Percentiles rank a stretch among this genome's conserved stretches.
phyloP scores from a whole-genome alignment of 2,797 vertebrate genomes.

The Alca torda region DNA sequence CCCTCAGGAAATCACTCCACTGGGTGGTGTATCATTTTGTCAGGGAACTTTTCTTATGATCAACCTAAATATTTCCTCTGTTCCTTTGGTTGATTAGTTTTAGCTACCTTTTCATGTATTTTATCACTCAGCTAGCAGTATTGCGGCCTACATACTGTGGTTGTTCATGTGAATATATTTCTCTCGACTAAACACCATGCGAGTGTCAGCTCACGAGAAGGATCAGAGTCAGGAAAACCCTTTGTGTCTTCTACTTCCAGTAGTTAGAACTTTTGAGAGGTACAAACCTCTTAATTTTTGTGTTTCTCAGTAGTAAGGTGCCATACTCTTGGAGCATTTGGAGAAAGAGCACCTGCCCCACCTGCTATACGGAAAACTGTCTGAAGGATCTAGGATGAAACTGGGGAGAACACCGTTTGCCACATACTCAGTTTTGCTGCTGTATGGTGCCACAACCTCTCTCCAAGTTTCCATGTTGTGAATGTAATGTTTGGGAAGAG shows the following conservation, averaged over 20 bases:
- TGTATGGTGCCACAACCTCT: neutral
- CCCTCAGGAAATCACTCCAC: neutral
- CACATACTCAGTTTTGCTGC: neutral
- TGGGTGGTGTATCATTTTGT: neutral
- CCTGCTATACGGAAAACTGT: neutral
- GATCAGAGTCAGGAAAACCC: neutral
- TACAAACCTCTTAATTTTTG: neutral
- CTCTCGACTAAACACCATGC: neutral
- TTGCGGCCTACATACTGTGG: neutral
- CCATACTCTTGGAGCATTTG: neutral
- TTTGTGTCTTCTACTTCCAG: neutral
- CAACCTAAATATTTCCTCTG: neutral
- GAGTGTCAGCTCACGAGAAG: neutral
- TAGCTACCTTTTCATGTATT: neutral
- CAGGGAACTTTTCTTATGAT: neutral
- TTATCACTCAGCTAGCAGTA: neutral
- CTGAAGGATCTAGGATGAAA: neutral
- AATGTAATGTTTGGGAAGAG: neutral
- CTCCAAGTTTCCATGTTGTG: neutral
- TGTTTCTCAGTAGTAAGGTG: neutral
- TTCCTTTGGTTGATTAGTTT: neutral
- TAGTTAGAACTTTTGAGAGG: neutral
- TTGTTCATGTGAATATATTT: neutral
- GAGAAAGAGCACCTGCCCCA: neutral
- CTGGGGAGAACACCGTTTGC: neutral